A percentile compares a stretch with the other conserved stretches of the same genome.
phyloP scores from a whole-genome alignment of 2,888 invertebrate genomes.

The Netelia fuscicornis region DNA sequence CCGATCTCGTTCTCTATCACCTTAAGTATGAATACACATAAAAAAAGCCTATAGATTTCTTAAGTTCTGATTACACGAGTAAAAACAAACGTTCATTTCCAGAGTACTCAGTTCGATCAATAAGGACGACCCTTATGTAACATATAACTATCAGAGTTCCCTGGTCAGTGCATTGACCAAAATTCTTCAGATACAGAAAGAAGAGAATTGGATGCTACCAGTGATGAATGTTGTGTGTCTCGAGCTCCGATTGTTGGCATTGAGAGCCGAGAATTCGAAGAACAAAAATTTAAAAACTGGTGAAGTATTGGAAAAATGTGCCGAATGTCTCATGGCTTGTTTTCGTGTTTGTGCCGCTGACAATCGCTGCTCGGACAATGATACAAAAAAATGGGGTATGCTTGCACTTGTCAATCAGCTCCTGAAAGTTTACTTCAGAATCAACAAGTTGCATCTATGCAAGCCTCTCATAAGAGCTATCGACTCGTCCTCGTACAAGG shows the following conservation, averaged over 20 bases:
- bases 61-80: not conserved
- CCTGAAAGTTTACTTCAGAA: conserved; percentile 98
- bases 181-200: conserved; percentile 94
- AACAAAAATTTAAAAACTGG: conserved; percentile 86
- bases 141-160: conserved; percentile 92
- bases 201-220: conserved; percentile 98
- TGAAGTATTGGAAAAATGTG: conserved; percentile 95
- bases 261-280: conserved; percentile 90
- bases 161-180: conserved; percentile 93
- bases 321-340: conserved; percentile 96
- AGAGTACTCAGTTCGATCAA: conserved; percentile 86
- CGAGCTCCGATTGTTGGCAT: conserved; percentile 94
- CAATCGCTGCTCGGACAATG: conserved; percentile 94
- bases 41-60: not conserved
- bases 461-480: conserved; percentile 98
- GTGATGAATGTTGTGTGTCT: conserved; percentile 96
- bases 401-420: conserved; percentile 98
- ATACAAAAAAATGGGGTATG: conserved; percentile 98
- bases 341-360: conserved; percentile 98
- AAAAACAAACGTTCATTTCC: conserved; percentile 65
- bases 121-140: conserved; percentile 86
- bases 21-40: conserved; percentile 77
- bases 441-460: conserved; percentile 94
- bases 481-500: conserved; percentile 95
- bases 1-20: conserved; percentile 80